A percentile compares a stretch with the other conserved stretches of the same genome.
Evolutionary conservation across 2,888 invertebrate genomes (phyloP).

Genomic region (Ophonus ardosiacus): DNA sequence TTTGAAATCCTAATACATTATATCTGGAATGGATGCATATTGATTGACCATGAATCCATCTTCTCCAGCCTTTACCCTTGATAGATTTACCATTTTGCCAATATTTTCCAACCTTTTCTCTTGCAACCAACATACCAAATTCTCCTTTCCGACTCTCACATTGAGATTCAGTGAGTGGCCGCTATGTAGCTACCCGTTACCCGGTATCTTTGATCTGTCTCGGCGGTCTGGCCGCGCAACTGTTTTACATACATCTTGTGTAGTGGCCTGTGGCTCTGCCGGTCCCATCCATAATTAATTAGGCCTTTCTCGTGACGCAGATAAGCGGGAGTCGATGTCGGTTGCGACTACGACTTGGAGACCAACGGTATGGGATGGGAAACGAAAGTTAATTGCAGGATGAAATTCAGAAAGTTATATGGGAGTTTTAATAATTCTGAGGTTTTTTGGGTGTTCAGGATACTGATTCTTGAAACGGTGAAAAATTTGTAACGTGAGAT

Average conservation of each 20-base stretch:
- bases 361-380: background rate
- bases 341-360: background rate
- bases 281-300: constrained; percentile 70
- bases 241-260: constrained; percentile 72
- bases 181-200: background rate
- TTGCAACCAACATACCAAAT: background rate
- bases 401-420: background rate
- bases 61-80: background rate
- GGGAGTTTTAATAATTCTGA: background rate
- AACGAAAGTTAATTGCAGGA: background rate
- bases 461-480: too few species aligned
- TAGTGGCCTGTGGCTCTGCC: constrained; percentile 15
- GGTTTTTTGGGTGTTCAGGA: background rate
- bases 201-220: constrained; percentile 72
- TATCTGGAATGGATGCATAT: background rate
- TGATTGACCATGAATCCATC: background rate
- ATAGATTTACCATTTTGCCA: background rate
- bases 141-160: background rate
- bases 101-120: background rate
- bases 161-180: background rate
- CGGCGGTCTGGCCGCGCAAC: constrained; percentile 66
- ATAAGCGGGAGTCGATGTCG: constrained; percentile 43
- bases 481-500: too few species aligned
- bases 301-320: constrained; percentile 67
- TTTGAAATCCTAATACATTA: background rate